Evolutionary conservation across 2,113 vertebrate genomes (phyloP).

Genomic region (Thalassarche chlororhynchos): DNA sequence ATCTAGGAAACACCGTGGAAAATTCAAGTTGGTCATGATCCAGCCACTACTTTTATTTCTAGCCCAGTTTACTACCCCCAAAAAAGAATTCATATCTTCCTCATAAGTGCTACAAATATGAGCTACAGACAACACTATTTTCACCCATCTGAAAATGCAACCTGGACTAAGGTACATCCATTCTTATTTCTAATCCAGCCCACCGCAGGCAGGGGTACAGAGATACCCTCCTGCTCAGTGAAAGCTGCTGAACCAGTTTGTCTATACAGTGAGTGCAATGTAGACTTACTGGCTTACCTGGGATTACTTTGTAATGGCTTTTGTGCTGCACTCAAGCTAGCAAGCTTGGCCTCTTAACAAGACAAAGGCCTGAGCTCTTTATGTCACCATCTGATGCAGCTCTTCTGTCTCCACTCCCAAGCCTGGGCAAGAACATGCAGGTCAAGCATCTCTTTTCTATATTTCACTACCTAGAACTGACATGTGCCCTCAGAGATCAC

Average conservation of each 20-base stretch:
- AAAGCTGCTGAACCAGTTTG: background rate
- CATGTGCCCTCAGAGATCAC: background rate
- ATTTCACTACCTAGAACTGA: background rate
- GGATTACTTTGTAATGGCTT: background rate
- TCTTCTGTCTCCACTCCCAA: background rate
- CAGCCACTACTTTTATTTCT: background rate
- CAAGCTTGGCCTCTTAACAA: background rate
- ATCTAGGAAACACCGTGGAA: background rate
- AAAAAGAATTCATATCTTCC: background rate
- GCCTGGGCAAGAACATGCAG: background rate
- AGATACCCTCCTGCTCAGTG: background rate
- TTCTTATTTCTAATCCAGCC: background rate
- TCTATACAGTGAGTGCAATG: background rate
- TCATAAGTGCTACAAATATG: background rate
- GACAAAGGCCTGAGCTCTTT: background rate
- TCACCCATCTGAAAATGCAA: background rate
- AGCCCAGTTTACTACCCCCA: background rate
- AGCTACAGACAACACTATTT: background rate
- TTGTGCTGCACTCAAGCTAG: background rate
- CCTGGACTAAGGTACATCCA: background rate
- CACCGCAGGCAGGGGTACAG: background rate
- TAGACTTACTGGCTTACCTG: background rate
- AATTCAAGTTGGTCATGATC: background rate
- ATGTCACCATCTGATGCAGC: background rate
- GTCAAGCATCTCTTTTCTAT: background rate